Evolutionary conservation across 2,888 invertebrate species (phyloP), one percentile per base, ranked within the genome.

Genomic region (Acronicta aceris): DNA sequence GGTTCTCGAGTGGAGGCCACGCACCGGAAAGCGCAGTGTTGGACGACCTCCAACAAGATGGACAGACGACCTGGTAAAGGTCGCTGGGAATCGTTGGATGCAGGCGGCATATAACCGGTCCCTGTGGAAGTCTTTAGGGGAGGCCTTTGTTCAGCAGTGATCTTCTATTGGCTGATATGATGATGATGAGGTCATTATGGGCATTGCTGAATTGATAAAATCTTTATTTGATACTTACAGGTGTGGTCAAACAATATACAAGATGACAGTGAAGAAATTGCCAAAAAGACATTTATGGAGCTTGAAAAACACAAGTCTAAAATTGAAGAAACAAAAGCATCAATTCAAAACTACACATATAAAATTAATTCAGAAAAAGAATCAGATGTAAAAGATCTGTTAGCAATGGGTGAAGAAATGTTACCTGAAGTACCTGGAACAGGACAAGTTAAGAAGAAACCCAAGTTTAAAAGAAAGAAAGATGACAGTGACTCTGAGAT

Each of bases 331-430:
- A 95, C 96, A 10, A 96, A 96, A 84, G 92, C 94, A 58, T 92
- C 95, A 41, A 84, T 96, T 30, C 91, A 95, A 67, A 92, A 89
- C 51, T 96, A 96, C 74, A 87, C 89, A 61, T 82, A 78, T 38
- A 84, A 87, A 63, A 73, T 62, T 13, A 57, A 82, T 33, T 61
- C 71, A 17, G 64, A 73, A 50, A 70, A 74, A 53, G 86, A 90
- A 62, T 84, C 93, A 62, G 95, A 96, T 91, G 95, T 97, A 16
- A 95, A 95, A 52, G 95, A 96, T 80, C 86, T 97, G 59, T 89
- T 97, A 66, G 96, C 96, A 63, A 91, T 96, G 78, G 97, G 97
- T 60, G 97, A 97, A 90, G 90, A 94, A 51, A 86, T 89, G 53
- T 78, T 78, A 27, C 81, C 84, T n/a, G 54, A 58, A 45, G 25